Evolutionary conservation across 2,797 vertebrate genomes (phyloP), one percentile per base, ranked within the genome.

Genomic region (Leptodactylus fallax): DNA sequence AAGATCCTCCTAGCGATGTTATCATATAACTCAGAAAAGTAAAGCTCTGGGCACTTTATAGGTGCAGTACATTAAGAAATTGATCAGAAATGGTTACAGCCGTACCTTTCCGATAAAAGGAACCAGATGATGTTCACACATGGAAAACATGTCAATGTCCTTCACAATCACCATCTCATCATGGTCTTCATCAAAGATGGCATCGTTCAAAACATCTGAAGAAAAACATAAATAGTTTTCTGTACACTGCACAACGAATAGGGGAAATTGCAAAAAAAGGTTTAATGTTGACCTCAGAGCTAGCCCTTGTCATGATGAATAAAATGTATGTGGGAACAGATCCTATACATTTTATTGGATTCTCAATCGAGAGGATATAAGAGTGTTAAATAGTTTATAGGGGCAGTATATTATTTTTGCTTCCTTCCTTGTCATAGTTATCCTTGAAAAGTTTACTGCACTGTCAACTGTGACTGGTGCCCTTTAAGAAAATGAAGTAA

Each of bases 81-180:
- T 0, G 7, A 49, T 9, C 2, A 4, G 19, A 17, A 51, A 36
- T 36, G 6, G 4, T 6, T 11, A 11, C 13, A 63, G 5, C n/a
- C 8, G 97, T 96, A 99, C 98, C 97, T 96, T 96, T 93, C 98
- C 98, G 90, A 98, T 95, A 94, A 99, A 98, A 23, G 98, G 98
- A 90, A 99, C 98, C 87, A 99, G 94, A 93, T 99, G 98, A 92
- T 99, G 98, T 83, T 99, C 98, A 86, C 98, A 99, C 98, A 99
- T 97, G 91, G 98, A 99, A 92, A 99, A 99, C 97, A 99, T 99
- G 93, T 99, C 98, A 79, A 99, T 99, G 94, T 99, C 98, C 93
- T 99, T 99, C 92, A 99, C 98, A 58, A 99, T 99, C 94, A 99
- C 98, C 98, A 99, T 98, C 95, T 99, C 98, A 27, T 99, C 98